These are phyloP conservation scores for Lasaia peninsularis DNA, from an alignment of 1,140 invertebrate species.

Conservation along the genomic window DNA sequence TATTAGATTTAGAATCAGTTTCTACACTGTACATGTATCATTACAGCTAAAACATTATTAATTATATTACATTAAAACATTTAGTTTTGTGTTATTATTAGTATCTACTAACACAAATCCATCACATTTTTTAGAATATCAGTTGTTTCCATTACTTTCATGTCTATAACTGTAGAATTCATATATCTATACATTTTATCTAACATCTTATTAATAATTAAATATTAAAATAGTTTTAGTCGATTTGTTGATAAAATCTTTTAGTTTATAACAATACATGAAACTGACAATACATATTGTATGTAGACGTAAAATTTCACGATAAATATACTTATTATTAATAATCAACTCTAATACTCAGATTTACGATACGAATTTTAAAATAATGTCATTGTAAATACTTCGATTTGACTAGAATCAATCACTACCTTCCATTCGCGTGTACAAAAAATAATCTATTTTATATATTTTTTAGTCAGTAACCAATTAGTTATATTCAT, in stretches of 20 bases:
- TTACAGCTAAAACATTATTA: not conserved
- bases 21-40: conserved; percentile 1
- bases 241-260: conserved; percentile 75
- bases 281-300: not conserved
- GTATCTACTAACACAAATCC: conserved; percentile 70
- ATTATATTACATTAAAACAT: conserved; percentile 30
- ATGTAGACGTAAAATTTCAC: not conserved
- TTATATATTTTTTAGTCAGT: not conserved
- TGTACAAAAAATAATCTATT: conserved; percentile 18
- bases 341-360: not conserved
- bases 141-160: conserved; percentile 67
- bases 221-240: conserved; percentile 64
- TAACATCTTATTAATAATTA: conserved; percentile 32
- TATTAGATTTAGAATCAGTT: not conserved
- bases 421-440: conserved; percentile 50
- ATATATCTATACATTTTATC: conserved; percentile 31
- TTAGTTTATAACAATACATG: conserved; percentile 58
- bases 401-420: conserved; percentile 69
- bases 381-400: conserved; percentile 37
- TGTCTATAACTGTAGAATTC: conserved; percentile 32
- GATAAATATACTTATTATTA: not conserved
- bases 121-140: conserved; percentile 77
- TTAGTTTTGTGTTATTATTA: conserved; percentile 43
- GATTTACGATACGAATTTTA: conserved; percentile 1
- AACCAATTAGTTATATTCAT: not conserved